Evolutionary conservation across 2,888 invertebrate genomes (phyloP), one percentile per base, ranked within the genome.

Genomic region (Leucania comma): DNA sequence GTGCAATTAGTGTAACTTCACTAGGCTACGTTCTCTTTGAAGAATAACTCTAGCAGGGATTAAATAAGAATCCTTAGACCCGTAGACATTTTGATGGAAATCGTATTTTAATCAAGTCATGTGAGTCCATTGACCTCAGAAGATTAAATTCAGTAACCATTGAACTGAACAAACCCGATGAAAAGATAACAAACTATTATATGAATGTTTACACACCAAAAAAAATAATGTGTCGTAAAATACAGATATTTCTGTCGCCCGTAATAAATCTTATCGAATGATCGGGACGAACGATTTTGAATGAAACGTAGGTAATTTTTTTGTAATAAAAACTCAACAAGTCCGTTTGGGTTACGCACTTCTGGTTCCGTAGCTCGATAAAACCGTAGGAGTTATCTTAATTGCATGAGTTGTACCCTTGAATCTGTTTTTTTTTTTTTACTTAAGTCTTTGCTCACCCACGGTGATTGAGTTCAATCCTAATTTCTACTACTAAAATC

Each of bases 191-290:
- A 54, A 59, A 64, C 50, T 58, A 67, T 68, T 66, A 58, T 35
- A 69, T 24, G 46, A 72, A 68, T 77, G 70, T 81, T 72, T 66
- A 80, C 73, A 70, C 57, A 73, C 51, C 46, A 67, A 79, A 74
- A 79, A 70, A 79, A 69, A 82, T 68, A 72, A 60, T 46, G 50
- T 29, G 58, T 73, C 78, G 66, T 83, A 75, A 70, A 81, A 80
- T 48, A 70, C 63, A 72, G 68, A 65, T 72, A 74, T 78, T 82
- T 78, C 68, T 69, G 75, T 75, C 64, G 57, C 35, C 59, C 48
- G 72, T 81, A 81, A 86, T 88, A 87, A 88, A 88, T 85, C 75
- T 84, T 85, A 84, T 86, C 84, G 79, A 86, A 83, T 80, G 79
- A 86, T 85, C 82, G 73, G 57, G 78, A 68, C 76, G 76, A 83